Conservation (phyloP, 2,113 vertebrate species). For the Eolophus roseicapilla region DNA sequence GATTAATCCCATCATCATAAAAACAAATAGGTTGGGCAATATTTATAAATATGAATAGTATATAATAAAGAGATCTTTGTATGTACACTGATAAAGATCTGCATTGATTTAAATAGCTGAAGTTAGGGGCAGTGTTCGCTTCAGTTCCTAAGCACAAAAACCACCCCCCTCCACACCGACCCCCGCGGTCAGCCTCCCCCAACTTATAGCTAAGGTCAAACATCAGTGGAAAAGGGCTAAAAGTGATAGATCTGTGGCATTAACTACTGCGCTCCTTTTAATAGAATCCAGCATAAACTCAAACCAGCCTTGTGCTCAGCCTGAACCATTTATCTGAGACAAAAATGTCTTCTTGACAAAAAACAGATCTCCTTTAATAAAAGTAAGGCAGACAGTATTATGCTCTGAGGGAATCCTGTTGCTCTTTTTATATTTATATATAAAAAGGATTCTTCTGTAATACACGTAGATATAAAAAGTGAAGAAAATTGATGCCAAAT, state of each 20-base stretch:
- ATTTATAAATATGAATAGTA: conserved; percentile 35
- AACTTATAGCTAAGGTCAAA: conserved; percentile 76
- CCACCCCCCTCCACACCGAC: neutral
- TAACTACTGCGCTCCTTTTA: conserved; percentile 78
- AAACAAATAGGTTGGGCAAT: conserved; percentile 55
- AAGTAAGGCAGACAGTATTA: conserved; percentile 78
- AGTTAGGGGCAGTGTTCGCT: neutral
- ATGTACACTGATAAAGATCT: neutral
- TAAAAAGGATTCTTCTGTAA: conserved; percentile 67
- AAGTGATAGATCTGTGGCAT: conserved; percentile 80
- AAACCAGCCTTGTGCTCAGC: conserved; percentile 75
- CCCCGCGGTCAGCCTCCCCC: conserved; percentile 25
- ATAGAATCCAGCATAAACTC: conserved; percentile 80
- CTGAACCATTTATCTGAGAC: conserved; percentile 77
- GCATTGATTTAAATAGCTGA: neutral
- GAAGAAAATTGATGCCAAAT: neutral
- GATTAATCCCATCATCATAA: conserved; percentile 55
- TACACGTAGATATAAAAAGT: conserved; percentile 27
- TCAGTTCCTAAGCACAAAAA: neutral
- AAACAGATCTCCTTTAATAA: conserved; percentile 86
- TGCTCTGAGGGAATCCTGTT: conserved; percentile 79
- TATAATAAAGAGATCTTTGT: neutral
- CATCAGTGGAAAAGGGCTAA: conserved; percentile 69
- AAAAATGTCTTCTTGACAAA: conserved; percentile 84
- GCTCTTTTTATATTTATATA: conserved; percentile 71